A percentile compares a stretch with the other conserved stretches of the same genome.
These are phyloP conservation scores for Drosophila leontia DNA, from an alignment of 1,140 invertebrate species.

Conservation along the genomic window DNA sequence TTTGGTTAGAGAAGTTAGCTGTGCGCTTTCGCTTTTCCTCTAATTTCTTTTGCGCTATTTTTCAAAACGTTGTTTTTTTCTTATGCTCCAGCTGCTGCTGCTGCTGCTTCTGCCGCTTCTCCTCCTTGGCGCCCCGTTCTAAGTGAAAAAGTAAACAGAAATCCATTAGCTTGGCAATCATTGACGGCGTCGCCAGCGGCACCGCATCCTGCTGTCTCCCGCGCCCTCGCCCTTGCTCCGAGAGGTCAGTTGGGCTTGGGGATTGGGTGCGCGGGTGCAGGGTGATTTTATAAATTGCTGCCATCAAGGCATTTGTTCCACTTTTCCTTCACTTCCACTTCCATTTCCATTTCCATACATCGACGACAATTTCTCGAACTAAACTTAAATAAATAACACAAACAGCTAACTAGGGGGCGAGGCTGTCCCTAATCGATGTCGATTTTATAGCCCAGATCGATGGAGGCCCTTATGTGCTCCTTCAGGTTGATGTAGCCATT, in stretches of 20 bases:
- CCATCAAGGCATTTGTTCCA: conserved; percentile 76
- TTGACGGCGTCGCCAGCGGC: conserved; percentile 76
- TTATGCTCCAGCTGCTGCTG: conserved; percentile 27
- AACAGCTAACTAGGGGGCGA: conserved; percentile 39
- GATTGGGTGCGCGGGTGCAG: conserved; percentile 30
- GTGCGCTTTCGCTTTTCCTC: conserved; percentile 77
- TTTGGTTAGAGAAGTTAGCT: conserved; percentile 45
- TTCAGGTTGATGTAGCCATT: conserved; percentile 79
- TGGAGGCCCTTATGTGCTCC: conserved; percentile 81
- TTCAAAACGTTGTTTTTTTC: conserved; percentile 64
- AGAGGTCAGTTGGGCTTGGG: conserved; percentile 42
- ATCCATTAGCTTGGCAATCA: conserved; percentile 84
- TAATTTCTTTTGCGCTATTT: conserved; percentile 80
- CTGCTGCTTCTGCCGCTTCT: conserved; percentile 15
- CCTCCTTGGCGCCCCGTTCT: conserved; percentile 52
- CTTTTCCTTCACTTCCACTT: conserved; percentile 57
- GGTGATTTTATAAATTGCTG: conserved; percentile 78
- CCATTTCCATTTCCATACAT: conserved; percentile 39
- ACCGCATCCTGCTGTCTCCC: conserved; percentile 31
- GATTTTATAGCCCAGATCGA: conserved; percentile 81
- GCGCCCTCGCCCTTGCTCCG: not conserved
- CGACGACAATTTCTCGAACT: conserved; percentile 47
- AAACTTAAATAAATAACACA: conserved; percentile 71
- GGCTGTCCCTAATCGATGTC: conserved; percentile 63
- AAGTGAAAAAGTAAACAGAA: conserved; percentile 84